Conservation (phyloP, 2,113 vertebrate genomes). For the Engraulis encrasicolus region DNA sequence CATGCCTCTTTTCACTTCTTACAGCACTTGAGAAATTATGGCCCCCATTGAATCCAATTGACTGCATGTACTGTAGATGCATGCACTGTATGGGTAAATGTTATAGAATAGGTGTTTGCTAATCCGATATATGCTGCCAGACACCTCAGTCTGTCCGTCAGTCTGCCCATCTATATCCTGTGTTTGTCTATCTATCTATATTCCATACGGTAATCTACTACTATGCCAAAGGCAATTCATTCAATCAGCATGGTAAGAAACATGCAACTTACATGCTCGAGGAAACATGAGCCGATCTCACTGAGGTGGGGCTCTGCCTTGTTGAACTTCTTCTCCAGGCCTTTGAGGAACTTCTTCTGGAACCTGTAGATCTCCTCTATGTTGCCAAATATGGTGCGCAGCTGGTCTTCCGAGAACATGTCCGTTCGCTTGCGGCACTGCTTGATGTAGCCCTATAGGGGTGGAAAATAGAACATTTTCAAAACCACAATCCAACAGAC, state of each 20-base stretch:
- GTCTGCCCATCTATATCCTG: too few relatives aligned
- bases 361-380: slow-evolving; percentile 96
- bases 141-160: too few relatives aligned
- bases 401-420: slow-evolving; percentile 94
- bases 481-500: neutral
- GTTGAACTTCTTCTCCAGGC: slow-evolving; percentile 91
- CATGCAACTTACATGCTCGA: slow-evolving; percentile 86
- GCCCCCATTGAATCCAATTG: too few relatives aligned
- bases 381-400: slow-evolving; percentile 90
- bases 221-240: too few relatives aligned
- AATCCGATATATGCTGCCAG: too few relatives aligned
- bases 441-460: slow-evolving; percentile 88
- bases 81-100: too few relatives aligned
- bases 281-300: slow-evolving; percentile 93
- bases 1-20: too few relatives aligned
- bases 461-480: neutral
- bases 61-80: too few relatives aligned
- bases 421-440: slow-evolving; percentile 92
- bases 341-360: slow-evolving; percentile 91
- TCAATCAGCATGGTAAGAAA: neutral
- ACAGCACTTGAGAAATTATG: too few relatives aligned
- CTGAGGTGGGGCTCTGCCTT: slow-evolving; percentile 89
- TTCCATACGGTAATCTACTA: too few relatives aligned
- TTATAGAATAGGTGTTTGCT: too few relatives aligned
- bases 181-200: too few relatives aligned